These are phyloP conservation scores for Cosmia pyralina DNA, from an alignment of 2,888 invertebrate genomes.

Conservation along the genomic window DNA sequence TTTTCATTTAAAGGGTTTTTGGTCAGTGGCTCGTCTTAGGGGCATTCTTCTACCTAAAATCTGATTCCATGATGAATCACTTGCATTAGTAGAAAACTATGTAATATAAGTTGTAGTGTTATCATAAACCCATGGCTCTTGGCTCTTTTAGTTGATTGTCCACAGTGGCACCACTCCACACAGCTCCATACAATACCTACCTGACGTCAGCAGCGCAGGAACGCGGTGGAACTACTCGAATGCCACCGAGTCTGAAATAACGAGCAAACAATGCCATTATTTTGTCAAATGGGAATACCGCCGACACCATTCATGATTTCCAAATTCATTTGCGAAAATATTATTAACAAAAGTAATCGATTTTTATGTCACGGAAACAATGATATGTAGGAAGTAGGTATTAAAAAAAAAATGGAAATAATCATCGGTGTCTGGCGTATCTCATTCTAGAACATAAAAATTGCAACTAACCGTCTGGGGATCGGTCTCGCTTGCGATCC, in stretches of 20 bases:
- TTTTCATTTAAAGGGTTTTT: neutral
- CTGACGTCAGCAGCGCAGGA: slow-evolving; percentile 75
- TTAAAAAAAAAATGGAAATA: slow-evolving; percentile 67
- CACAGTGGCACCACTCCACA: slow-evolving; percentile 31
- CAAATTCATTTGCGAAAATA: slow-evolving; percentile 19
- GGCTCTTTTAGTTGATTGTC: slow-evolving; percentile 16
- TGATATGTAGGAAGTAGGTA: neutral
- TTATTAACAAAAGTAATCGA: neutral
- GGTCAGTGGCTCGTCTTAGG: too few species aligned
- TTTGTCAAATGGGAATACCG: slow-evolving; percentile 77
- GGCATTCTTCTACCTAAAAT: neutral
- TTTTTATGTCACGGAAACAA: neutral
- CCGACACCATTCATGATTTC: slow-evolving; percentile 77
- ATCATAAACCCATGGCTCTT: slow-evolving; percentile 18
- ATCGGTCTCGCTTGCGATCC: slow-evolving; percentile 87
- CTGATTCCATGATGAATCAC: neutral
- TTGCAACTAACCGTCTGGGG: slow-evolving; percentile 90
- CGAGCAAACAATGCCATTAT: slow-evolving; percentile 90
- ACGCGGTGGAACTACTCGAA: slow-evolving; percentile 81
- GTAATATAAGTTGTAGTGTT: slow-evolving; percentile 3
- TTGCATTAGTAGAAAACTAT: neutral
- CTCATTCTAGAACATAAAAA: slow-evolving; percentile 58
- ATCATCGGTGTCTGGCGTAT: slow-evolving; percentile 75
- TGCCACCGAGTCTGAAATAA: slow-evolving; percentile 89
- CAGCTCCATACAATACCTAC: slow-evolving; percentile 77